A percentile compares a stretch with the other conserved stretches of the same genome.
Evolutionary conservation across 2,888 invertebrate genomes (phyloP).

Genomic region (Steromphala cineraria): DNA sequence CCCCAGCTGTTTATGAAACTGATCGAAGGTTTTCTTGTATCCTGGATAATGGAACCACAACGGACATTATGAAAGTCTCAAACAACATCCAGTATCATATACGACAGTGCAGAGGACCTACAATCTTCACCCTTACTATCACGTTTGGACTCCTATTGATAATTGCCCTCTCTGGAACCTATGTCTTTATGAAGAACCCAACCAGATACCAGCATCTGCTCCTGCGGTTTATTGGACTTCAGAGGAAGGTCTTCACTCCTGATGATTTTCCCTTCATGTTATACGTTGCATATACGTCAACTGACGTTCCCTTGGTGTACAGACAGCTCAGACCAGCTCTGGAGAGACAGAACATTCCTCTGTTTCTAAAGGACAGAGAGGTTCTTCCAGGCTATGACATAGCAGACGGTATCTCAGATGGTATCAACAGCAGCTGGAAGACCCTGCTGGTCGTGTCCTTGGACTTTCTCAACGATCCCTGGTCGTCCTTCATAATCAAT

Average conservation of each 20-base stretch:
- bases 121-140: background rate
- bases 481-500: background rate
- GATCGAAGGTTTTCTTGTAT: background rate
- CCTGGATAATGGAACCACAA: background rate
- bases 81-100: background rate
- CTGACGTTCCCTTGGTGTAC: background rate
- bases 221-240: background rate
- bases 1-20: background rate
- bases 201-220: background rate
- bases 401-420: background rate
- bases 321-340: background rate
- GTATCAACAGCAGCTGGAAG: constrained; percentile 2
- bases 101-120: background rate
- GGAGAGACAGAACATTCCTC: background rate
- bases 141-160: background rate
- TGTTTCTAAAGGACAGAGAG: background rate
- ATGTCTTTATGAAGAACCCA: background rate
- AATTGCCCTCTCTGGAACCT: background rate
- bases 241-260: background rate
- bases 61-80: background rate
- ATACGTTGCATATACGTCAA: background rate
- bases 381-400: constrained; percentile 11
- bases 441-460: background rate
- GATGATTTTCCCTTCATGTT: background rate
- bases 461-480: background rate